phyloP scores from a whole-genome alignment of 35 echinoderm and acorn worm genomes.

The Anneissia japonica region DNA sequence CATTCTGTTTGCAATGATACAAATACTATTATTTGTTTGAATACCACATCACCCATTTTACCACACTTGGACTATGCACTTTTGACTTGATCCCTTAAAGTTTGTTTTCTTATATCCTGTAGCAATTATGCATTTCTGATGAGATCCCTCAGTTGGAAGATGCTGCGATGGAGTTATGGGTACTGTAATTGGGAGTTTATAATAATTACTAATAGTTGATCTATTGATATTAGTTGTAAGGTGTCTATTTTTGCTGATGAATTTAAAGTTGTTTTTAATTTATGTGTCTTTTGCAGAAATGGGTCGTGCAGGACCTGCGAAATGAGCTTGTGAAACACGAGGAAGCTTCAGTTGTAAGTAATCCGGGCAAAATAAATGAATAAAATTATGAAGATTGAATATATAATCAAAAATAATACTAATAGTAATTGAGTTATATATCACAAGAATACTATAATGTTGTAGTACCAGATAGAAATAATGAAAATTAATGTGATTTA shows the following conservation, averaged over 20 bases:
- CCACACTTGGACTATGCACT: neutral
- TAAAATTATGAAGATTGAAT: too few relatives aligned
- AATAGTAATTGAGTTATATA: too few relatives aligned
- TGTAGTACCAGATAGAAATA: too few relatives aligned
- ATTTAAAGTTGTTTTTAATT: neutral
- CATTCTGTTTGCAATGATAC: neutral
- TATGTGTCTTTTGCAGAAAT: slow-evolving; percentile 50
- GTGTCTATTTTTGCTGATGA: neutral
- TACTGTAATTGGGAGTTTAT: neutral
- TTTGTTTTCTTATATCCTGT: neutral
- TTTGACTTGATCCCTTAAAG: neutral
- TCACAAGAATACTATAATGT: too few relatives aligned
- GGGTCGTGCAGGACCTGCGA: slow-evolving; percentile 81
- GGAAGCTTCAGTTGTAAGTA: neutral
- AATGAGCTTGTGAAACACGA: slow-evolving; percentile 41
- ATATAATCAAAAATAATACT: too few relatives aligned
- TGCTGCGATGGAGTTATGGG: neutral
- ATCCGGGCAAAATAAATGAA: too few relatives aligned
- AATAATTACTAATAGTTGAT: neutral
- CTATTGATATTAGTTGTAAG: neutral
- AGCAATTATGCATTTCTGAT: neutral
- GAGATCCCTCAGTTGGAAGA: neutral
- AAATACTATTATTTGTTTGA: neutral
- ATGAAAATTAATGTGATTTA: too few relatives aligned
- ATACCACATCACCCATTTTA: neutral